These are phyloP conservation scores for Nasonia oneida DNA, from an alignment of 2,888 invertebrate species.

Conservation along the genomic window DNA sequence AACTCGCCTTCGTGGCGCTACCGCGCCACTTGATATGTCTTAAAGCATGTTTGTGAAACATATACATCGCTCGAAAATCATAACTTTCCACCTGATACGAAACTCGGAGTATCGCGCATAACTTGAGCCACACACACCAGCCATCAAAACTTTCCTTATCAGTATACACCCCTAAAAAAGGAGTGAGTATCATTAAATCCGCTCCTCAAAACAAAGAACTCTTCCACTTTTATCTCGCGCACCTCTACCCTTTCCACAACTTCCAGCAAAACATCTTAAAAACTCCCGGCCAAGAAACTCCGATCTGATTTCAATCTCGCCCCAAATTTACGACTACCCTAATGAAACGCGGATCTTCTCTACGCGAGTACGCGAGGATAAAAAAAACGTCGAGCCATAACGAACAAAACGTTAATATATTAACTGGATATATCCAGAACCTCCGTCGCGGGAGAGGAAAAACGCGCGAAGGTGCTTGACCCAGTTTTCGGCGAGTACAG, in stretches of 20 bases:
- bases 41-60: not conserved
- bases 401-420: slow-evolving; percentile 51
- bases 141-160: slow-evolving; percentile 14
- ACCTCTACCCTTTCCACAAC: not conserved
- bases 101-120: not conserved
- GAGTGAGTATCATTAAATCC: not conserved
- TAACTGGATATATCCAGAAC: not conserved
- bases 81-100: not conserved
- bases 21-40: too few relatives aligned
- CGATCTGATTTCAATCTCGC: slow-evolving; percentile 55
- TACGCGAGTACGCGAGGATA: not conserved
- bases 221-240: not conserved
- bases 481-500: slow-evolving; percentile 63
- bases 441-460: slow-evolving; percentile 6
- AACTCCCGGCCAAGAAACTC: slow-evolving; percentile 1
- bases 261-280: not conserved
- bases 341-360: slow-evolving; percentile 26
- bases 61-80: not conserved
- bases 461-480: slow-evolving; percentile 65
- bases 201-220: slow-evolving; percentile 1
- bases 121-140: not conserved
- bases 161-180: not conserved
- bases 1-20: too few relatives aligned
- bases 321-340: slow-evolving; percentile 26
- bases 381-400: not conserved